Conservation (phyloP, 2,797 vertebrate species). For the Serranus cabrilla region DNA sequence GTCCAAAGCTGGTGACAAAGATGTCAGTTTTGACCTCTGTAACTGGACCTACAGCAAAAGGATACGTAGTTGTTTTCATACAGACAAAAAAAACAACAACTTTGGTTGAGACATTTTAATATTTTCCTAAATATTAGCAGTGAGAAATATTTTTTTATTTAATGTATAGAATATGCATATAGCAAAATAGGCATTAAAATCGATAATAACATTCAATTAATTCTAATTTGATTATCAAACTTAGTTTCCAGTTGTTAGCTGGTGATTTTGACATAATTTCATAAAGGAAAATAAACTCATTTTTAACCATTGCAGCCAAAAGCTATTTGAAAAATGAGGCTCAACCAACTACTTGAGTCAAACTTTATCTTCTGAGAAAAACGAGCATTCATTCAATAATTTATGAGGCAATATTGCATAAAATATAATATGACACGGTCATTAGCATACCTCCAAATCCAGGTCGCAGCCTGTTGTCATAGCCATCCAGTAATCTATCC, state of each 20-base stretch:
- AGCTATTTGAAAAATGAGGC: slow-evolving; percentile 3
- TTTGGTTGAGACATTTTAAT: slow-evolving; percentile 14
- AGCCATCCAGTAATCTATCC: slow-evolving; percentile 95
- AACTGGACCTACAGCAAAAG: slow-evolving; percentile 83
- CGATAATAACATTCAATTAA: neutral
- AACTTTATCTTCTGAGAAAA: slow-evolving; percentile 54
- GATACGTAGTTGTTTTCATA: slow-evolving; percentile 38
- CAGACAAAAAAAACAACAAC: slow-evolving; percentile 15
- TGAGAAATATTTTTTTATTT: neutral
- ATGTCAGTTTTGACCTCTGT: slow-evolving; percentile 92
- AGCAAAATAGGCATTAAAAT: neutral
- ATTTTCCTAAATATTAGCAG: neutral
- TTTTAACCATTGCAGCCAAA: slow-evolving; percentile 12
- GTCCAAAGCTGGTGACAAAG: slow-evolving; percentile 91
- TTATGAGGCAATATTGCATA: slow-evolving; percentile 1
- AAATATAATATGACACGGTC: slow-evolving; percentile 13
- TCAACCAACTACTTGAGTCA: slow-evolving; percentile 32
- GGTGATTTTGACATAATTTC: neutral
- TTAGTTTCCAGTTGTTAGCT: slow-evolving; percentile 4
- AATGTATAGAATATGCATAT: neutral
- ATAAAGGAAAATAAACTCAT: neutral
- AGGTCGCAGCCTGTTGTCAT: slow-evolving; percentile 95
- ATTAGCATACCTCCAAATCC: slow-evolving; percentile 92
- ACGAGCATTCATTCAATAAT: neutral
- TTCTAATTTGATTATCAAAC: neutral